Conservation (phyloP, 23 tunicate genomes). For the Styela clava region DNA sequence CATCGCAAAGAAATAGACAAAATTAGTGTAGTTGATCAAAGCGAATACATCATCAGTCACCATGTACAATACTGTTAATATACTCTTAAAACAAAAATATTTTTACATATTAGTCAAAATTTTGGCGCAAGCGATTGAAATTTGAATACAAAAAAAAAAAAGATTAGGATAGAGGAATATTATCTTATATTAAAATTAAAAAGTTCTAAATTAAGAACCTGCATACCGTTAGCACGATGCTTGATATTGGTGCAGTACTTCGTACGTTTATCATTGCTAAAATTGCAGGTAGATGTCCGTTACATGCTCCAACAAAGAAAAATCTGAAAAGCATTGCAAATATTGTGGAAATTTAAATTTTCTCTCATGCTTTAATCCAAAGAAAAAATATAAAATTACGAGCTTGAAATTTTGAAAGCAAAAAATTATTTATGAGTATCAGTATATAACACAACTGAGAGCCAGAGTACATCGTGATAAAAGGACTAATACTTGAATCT, state of each 20-base stretch:
- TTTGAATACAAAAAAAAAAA: too few species aligned
- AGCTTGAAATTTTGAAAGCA: too few species aligned
- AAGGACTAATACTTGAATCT: too few species aligned
- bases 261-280: constrained; percentile 36
- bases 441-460: too few species aligned
- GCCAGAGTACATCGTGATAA: too few species aligned
- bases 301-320: constrained; percentile 46
- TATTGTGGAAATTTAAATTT: too few species aligned
- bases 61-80: constrained; percentile 26
- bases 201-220: too few species aligned
- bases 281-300: constrained; percentile 46
- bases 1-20: constrained; percentile 43
- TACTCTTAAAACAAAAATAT: constrained; percentile 20
- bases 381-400: too few species aligned
- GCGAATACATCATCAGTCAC: constrained; percentile 45
- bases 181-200: too few species aligned
- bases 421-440: too few species aligned
- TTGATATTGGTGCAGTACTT: constrained; percentile 27
- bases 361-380: too few species aligned
- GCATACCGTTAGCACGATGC: constrained; percentile 34
- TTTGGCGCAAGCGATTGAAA: background rate
- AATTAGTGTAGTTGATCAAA: constrained; percentile 42
- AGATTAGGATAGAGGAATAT: too few species aligned
- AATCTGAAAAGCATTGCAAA: constrained; percentile 31
- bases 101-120: background rate